Evolutionary conservation across 1,140 invertebrate species (phyloP), one percentile per base, ranked within the genome.

Genomic region (Acromyrmex charruanus): DNA sequence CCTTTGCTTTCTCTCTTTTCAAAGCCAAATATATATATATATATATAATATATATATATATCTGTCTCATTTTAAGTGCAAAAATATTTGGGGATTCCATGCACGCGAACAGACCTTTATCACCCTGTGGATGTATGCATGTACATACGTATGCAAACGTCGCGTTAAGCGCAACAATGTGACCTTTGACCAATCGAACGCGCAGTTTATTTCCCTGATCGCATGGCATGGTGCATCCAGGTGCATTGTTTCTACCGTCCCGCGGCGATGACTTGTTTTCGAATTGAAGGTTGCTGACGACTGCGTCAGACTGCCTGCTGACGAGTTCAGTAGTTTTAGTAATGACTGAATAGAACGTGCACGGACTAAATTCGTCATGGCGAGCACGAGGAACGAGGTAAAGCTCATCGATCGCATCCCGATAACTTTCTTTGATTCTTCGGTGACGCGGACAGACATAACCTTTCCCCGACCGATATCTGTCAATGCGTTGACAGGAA

Each of bases 321-420:
- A 35, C 0, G 31, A 80, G 39, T 44, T 39, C 0, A 18, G 58
- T 58, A 55, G 59, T 77, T 66, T 53, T 58, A 69, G 28, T 77
- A 63, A 89, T 79, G 44, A 74, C 28, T 59, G 53, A 12, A 12
- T 81, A 74, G 55, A 85, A 77, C 49, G 63, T 55, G 72, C 28
- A 9, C 39, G 10, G 51, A 18, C 28, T 9, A 71, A 44, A 49
- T 84, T 75, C 58, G 28, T 53, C 12, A 89, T 89, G 88, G 71
- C 88, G 31, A 61, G 71, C 10, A 55, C 28, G 44, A 85, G 59
- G 55, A 61, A 21, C 25, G 88, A 89, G 75, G 88, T 89, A 82
- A 82, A 86, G 77, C 66, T n/a, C n/a, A 1, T 53, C 21, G 16
- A 51, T 49, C 58, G 49, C 51, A 21, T 66, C 9, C 16, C 16